These are phyloP conservation scores for Pachymerium ferrugineum DNA, from an alignment of 2,888 invertebrate genomes.

Conservation along the genomic window DNA sequence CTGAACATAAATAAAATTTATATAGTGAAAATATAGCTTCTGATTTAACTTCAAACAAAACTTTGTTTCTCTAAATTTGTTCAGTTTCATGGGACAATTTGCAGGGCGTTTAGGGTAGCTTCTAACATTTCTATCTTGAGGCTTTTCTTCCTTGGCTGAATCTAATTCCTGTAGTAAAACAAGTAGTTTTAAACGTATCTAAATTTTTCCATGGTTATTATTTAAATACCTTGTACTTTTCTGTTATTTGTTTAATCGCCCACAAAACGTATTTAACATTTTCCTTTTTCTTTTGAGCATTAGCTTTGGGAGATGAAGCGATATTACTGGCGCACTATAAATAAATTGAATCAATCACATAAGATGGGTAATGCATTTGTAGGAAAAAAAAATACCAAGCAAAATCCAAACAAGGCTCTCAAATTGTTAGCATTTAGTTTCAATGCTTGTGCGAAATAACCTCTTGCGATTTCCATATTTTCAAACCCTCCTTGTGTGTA, in stretches of 20 bases:
- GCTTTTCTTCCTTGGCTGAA: background rate
- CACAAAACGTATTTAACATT: slow-evolving; percentile 65
- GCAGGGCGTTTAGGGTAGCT: background rate
- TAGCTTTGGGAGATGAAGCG: slow-evolving; percentile 57
- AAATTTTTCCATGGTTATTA: background rate
- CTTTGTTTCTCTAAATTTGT: too few species aligned
- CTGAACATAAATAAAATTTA: background rate
- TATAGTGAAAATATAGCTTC: too few species aligned
- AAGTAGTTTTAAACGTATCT: background rate
- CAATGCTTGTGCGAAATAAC: slow-evolving; percentile 85
- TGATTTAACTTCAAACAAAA: too few species aligned
- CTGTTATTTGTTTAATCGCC: slow-evolving; percentile 63
- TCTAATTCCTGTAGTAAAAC: background rate
- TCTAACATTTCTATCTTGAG: background rate
- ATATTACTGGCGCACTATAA: slow-evolving; percentile 61
- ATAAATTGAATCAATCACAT: slow-evolving; percentile 34
- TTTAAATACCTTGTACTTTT: slow-evolving; percentile 51
- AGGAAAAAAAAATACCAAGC: slow-evolving; percentile 68
- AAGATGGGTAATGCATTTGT: slow-evolving; percentile 25
- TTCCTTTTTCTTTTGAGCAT: slow-evolving; percentile 65
- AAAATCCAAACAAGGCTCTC: slow-evolving; percentile 83
- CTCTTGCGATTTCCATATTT: slow-evolving; percentile 83
- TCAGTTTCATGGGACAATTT: background rate
- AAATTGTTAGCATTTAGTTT: slow-evolving; percentile 85
- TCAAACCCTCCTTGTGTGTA: slow-evolving; percentile 74